Percentiles rank a stretch among this genome's conserved stretches.
Evolutionary conservation across 1,140 invertebrate species (phyloP).

Genomic region (Cryptotermes secundus): DNA sequence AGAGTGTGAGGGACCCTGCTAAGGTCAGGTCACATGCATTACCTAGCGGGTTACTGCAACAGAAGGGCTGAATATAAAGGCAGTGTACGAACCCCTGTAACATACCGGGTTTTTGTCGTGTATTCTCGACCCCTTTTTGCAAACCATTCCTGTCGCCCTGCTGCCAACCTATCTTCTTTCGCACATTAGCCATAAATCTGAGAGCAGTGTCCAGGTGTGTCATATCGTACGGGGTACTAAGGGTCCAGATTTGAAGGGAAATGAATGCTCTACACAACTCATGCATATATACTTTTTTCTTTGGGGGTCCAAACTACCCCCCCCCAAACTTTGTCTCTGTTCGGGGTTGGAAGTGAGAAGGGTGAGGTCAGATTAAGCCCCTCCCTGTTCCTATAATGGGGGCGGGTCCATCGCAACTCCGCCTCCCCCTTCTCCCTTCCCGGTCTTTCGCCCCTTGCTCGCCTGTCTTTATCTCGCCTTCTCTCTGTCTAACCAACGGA

Average conservation of each 20-base stretch:
- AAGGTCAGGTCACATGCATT: slow-evolving; percentile 8
- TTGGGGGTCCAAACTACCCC: slow-evolving; percentile 16
- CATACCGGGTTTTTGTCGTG: neutral
- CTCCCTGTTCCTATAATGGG: neutral
- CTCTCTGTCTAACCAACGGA: neutral
- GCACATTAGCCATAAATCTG: slow-evolving; percentile 25
- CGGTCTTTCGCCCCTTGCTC: neutral
- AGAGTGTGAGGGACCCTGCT: neutral
- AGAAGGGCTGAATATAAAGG: neutral
- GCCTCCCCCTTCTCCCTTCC: slow-evolving; percentile 24
- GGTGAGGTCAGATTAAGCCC: slow-evolving; percentile 19
- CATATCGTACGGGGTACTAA: neutral
- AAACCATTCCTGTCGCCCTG: neutral
- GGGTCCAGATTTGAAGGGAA: neutral
- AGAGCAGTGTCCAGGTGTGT: slow-evolving; percentile 17
- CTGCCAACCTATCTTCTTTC: neutral
- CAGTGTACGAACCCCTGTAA: neutral
- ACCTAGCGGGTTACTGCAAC: neutral
- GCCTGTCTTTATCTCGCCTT: neutral
- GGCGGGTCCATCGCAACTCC: slow-evolving; percentile 35
- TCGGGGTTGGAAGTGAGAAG: slow-evolving; percentile 14
- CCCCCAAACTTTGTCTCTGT: neutral
- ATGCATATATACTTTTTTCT: neutral
- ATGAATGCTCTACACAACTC: neutral
- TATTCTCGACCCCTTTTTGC: neutral